phyloP scores from a whole-genome alignment of 2,888 invertebrate species.

The Girardia tigrina region DNA sequence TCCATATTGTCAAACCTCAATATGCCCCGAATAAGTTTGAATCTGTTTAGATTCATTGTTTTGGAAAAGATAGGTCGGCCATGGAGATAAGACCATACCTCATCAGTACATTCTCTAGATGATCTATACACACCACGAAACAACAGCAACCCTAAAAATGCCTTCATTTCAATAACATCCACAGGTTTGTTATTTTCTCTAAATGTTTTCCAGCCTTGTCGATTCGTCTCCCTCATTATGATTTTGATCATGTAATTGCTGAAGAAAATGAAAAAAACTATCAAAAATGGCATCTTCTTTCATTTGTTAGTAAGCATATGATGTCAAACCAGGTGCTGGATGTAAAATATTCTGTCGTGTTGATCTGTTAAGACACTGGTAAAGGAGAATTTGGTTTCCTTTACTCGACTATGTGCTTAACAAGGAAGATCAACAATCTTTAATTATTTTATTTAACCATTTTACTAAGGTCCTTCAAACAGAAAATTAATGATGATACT shows the following conservation, averaged over 20 bases:
- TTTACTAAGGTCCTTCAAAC: too few species aligned
- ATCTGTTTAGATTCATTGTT: slow-evolving; percentile 10
- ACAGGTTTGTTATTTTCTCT: neutral
- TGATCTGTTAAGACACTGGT: too few species aligned
- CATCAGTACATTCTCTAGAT: neutral
- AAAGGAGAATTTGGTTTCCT: too few species aligned
- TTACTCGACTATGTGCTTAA: too few species aligned
- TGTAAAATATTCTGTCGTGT: too few species aligned
- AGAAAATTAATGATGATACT: too few species aligned
- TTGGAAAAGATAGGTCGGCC: slow-evolving; percentile 10
- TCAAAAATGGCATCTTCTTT: too few species aligned
- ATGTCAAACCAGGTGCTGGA: too few species aligned
- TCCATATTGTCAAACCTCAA: neutral
- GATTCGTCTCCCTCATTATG: neutral
- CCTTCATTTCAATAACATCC: slow-evolving; percentile 11
- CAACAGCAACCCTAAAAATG: neutral
- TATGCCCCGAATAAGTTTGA: slow-evolving; percentile 9
- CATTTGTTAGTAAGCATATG: too few species aligned
- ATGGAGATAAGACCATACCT: neutral
- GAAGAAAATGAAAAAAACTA: neutral
- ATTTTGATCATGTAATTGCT: neutral
- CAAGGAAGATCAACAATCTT: too few species aligned
- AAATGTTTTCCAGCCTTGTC: neutral
- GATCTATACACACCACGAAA: neutral
- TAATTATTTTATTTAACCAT: too few species aligned